A percentile compares a stretch with the other conserved stretches of the same genome.
Evolutionary conservation across 2,797 vertebrate species (phyloP).

Genomic region (Pseudotriccus pelzelni): DNA sequence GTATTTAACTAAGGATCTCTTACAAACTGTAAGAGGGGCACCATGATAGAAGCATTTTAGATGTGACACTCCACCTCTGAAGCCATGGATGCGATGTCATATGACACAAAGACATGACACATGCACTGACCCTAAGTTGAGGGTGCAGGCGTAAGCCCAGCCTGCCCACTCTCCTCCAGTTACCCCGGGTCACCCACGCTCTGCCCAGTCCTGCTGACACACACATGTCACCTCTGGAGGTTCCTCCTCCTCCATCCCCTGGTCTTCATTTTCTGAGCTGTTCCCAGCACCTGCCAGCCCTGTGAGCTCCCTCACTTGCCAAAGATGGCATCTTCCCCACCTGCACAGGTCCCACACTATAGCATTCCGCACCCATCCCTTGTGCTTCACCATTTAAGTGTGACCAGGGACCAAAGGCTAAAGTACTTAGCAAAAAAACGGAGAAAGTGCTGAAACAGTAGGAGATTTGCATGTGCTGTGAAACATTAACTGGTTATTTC

Average conservation of each 20-base stretch:
- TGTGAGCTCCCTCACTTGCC: background rate
- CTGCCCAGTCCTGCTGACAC: background rate
- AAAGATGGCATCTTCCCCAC: background rate
- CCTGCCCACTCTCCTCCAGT: background rate
- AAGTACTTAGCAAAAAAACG: background rate
- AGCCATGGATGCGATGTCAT: background rate
- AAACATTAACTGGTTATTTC: background rate
- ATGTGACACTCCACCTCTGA: background rate
- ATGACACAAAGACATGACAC: background rate
- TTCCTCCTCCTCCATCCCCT: background rate
- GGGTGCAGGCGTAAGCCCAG: background rate
- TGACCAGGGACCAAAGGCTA: background rate
- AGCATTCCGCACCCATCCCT: background rate
- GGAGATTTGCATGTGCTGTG: background rate
- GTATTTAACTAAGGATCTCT: slow-evolving; percentile 9
- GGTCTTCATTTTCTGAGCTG: background rate
- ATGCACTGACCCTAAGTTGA: background rate
- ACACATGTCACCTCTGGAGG: background rate
- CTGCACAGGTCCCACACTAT: background rate
- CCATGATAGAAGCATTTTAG: slow-evolving; percentile 7
- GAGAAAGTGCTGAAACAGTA: background rate
- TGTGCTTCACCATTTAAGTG: background rate
- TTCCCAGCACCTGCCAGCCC: background rate
- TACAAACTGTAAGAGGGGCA: background rate
- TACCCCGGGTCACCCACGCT: background rate